These are phyloP conservation scores for Pollimyrus isidori DNA, from an alignment of 2,113 vertebrate genomes.

Conservation along the genomic window DNA sequence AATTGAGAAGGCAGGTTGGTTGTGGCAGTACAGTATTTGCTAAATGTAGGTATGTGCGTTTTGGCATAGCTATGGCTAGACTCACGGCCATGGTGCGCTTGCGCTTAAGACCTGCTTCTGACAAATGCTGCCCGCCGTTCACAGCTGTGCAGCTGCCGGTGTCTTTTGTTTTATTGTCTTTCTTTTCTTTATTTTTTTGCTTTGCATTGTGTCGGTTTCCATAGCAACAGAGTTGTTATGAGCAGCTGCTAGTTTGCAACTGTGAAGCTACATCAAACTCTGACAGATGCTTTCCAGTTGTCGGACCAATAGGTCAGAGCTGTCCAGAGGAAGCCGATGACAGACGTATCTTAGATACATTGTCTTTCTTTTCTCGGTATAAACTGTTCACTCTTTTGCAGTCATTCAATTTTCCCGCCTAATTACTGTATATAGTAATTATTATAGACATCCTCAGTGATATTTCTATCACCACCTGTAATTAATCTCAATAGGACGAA, in stretches of 20 bases:
- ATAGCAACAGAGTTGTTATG: neutral
- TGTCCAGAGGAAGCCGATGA: neutral
- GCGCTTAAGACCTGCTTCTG: neutral
- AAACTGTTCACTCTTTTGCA: neutral
- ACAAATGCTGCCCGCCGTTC: neutral
- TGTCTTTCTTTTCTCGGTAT: neutral
- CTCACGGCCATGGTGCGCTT: neutral
- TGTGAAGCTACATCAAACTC: neutral
- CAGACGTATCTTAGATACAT: neutral
- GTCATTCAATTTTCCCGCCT: neutral
- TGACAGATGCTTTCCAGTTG: neutral
- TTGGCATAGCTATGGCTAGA: neutral
- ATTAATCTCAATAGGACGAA: neutral
- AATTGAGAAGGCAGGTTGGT: neutral
- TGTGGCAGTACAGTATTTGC: neutral
- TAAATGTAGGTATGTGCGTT: neutral
- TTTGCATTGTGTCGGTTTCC: neutral
- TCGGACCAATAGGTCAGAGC: neutral
- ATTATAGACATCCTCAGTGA: neutral
- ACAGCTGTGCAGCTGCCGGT: neutral
- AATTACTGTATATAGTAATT: neutral
- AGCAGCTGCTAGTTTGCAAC: neutral
- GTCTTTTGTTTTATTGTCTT: neutral
- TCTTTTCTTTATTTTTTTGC: neutral
- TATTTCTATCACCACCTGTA: neutral